Base-by-base conservation (phyloP, 1,140 invertebrate genomes). In the Papilio glaucus region DNA sequence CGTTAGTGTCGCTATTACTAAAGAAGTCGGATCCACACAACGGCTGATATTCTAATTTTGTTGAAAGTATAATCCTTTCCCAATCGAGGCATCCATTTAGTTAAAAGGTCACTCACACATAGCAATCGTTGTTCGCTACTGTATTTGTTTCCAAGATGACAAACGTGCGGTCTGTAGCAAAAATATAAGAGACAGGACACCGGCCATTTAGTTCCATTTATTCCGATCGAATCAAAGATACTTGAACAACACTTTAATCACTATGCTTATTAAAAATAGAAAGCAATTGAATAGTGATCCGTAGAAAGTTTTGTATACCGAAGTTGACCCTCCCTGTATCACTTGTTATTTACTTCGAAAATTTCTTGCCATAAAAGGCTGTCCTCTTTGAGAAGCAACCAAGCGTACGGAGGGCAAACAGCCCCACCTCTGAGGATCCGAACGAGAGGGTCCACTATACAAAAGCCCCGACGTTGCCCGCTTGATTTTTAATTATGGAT, bases 401-500 rank as follows among this genome's bases (percentile, higher is more conserved):
- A 81, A 88, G 81, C 85, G 86, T 75, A 70, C 68, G 76, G 76
- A 78, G 79, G 78, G 85, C 80, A 81, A 86, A 82, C 76, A 75
- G 81, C 83, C 82, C 78, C 74, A 78, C 65, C 21, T 13, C 26
- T 71, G 75, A 72, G 74, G 77, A 74, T 71, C 68, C 75, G 73
- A 80, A 83, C 80, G 62, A 77, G 76, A 57, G 77, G 79, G 73
- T 69, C 62, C 74, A 41, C 77, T 79, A 79, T 53, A 85, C 82
- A 83, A 82, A 85, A 75, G 75, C 82, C 79, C 82, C 77, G 84
- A 85, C 81, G 84, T 85, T 86, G 80, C 77, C 77, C 82, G 78
- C 82, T 86, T 89, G 88, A 91, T 86, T 90, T 90, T 91, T 92
- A 91, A 93, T 93, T 93, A 91, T 83, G 82, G 81, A 82, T 78